A percentile compares a stretch with the other conserved stretches of the same genome.
Conservation (phyloP, 2,888 invertebrate species). For the Acanthosepion lycidas region DNA sequence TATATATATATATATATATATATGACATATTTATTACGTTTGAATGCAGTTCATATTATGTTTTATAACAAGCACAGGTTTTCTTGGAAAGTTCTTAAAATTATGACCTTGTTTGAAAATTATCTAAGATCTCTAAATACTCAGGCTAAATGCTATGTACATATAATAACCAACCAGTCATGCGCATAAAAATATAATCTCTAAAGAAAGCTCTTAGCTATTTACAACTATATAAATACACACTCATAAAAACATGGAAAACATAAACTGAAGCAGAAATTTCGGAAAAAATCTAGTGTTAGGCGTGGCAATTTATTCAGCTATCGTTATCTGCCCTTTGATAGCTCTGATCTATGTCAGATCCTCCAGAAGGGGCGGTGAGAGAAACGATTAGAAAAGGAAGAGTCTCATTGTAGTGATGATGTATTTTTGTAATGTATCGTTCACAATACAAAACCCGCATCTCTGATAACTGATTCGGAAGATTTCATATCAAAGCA, state of each 20-base stretch:
- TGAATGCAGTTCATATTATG: no score
- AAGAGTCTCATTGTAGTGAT: neutral
- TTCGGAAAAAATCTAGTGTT: neutral
- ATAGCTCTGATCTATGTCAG: neutral
- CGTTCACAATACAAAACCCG: neutral
- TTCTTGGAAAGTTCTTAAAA: neutral
- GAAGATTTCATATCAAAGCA: neutral
- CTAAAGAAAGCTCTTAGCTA: neutral
- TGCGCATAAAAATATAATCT: neutral
- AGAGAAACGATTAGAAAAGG: neutral
- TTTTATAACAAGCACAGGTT: no score
- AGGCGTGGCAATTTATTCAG: neutral
- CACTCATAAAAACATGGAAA: neutral
- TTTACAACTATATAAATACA: neutral
- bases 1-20: no score
- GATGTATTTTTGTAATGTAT: neutral
- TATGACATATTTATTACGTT: no score
- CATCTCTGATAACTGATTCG: neutral
- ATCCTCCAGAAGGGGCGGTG: neutral
- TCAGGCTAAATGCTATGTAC: neutral
- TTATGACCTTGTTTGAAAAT: neutral
- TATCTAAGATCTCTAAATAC: neutral
- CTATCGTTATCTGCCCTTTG: neutral
- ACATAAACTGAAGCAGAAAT: neutral
- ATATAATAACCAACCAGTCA: neutral